Percentiles rank a stretch among this genome's conserved stretches.
Conservation (phyloP, 2,113 vertebrate genomes). For the Dolichotis patagonum region DNA sequence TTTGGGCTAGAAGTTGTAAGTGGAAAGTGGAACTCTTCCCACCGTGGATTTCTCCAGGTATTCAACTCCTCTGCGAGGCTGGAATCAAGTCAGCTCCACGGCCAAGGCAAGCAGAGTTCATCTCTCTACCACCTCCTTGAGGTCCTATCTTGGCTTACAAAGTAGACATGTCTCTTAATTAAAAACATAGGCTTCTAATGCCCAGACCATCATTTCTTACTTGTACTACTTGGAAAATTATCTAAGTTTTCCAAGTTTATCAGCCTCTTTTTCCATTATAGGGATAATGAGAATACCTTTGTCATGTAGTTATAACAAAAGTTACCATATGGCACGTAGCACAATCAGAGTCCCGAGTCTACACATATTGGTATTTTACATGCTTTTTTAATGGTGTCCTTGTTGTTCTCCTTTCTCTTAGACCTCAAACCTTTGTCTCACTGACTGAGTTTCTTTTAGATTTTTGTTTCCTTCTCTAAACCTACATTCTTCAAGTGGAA, state of each 20-base stretch:
- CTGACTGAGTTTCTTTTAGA: neutral
- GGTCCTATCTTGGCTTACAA: neutral
- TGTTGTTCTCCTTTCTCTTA: neutral
- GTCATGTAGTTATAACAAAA: neutral
- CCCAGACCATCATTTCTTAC: neutral
- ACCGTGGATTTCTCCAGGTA: neutral
- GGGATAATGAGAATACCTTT: neutral
- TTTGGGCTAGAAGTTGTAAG: neutral
- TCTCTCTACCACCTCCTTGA: accelerated
- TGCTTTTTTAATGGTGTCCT: neutral
- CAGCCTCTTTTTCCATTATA: neutral
- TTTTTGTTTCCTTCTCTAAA: neutral
- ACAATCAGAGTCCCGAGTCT: neutral
- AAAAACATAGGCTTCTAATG: neutral
- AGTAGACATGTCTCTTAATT: neutral
- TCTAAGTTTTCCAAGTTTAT: neutral
- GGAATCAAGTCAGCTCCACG: neutral
- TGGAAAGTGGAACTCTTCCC: neutral
- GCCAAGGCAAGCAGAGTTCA: neutral
- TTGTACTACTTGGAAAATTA: neutral
- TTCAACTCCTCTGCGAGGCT: neutral
- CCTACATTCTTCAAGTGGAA: neutral
- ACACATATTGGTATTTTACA: accelerated
- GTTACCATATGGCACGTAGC: neutral
- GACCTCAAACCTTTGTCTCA: neutral